Conservation (phyloP, 2,113 vertebrate genomes). For the Pelobates fuscus region DNA sequence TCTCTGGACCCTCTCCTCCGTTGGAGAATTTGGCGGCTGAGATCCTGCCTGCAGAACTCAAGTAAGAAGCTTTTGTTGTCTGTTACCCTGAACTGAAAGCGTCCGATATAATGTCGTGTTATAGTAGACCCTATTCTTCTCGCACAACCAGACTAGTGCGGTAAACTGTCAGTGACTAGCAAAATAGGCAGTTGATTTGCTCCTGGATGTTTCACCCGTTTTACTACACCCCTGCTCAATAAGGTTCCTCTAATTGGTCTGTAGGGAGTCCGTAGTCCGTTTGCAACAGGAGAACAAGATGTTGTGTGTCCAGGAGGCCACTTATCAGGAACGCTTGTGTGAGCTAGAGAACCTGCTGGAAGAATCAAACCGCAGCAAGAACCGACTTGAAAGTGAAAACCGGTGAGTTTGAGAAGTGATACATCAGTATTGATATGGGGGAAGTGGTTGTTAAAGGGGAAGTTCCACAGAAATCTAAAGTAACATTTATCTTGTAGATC, state of each 20-base stretch:
- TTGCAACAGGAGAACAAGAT: conserved; percentile 87
- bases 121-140: background rate
- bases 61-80: conserved; percentile 64
- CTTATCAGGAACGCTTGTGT: conserved; percentile 70
- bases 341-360: conserved; percentile 78
- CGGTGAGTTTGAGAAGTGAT: conserved; percentile 70
- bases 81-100: background rate
- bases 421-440: too few relatives aligned
- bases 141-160: background rate
- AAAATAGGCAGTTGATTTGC: background rate
- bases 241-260: background rate
- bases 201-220: background rate
- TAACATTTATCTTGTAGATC: background rate
- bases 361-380: conserved; percentile 76
- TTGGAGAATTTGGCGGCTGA: conserved; percentile 82
- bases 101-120: background rate
- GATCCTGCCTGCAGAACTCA: conserved; percentile 86
- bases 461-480: background rate
- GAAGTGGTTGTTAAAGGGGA: background rate
- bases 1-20: conserved; percentile 60
- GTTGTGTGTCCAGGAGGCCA: conserved; percentile 81
- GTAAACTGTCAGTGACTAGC: too few relatives aligned
- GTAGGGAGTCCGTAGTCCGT: conserved; percentile 80
- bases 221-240: background rate
- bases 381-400: conserved; percentile 78